phyloP scores from a whole-genome alignment of 2,113 vertebrate species.

The Coptodon rendalli region DNA sequence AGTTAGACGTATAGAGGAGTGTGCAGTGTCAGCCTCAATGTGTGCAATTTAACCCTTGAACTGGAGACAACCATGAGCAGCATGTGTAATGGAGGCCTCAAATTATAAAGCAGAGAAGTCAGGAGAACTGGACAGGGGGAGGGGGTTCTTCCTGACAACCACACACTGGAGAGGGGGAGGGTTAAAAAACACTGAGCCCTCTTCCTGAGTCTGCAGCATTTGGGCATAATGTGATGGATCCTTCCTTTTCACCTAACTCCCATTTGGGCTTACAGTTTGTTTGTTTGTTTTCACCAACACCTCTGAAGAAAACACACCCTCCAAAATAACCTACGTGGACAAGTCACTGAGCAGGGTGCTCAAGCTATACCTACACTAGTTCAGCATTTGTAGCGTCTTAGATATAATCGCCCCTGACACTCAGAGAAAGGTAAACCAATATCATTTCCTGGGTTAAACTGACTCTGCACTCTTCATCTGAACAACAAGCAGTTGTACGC shows the following conservation, averaged over 20 bases:
- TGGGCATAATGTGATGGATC: slow-evolving; percentile 34
- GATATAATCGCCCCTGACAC: background rate
- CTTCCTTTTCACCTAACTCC: background rate
- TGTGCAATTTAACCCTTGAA: slow-evolving; percentile 38
- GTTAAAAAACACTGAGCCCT: slow-evolving; percentile 42
- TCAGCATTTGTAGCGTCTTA: background rate
- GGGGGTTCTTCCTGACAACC: slow-evolving; percentile 56
- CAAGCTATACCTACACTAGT: background rate
- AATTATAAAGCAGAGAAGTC: slow-evolving; percentile 44
- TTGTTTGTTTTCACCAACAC: background rate
- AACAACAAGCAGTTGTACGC: slow-evolving; percentile 35
- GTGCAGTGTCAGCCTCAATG: background rate
- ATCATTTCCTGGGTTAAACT: slow-evolving; percentile 10
- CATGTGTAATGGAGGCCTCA: slow-evolving; percentile 53
- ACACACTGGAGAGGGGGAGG: slow-evolving; percentile 52
- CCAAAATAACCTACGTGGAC: background rate
- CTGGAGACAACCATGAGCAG: slow-evolving; percentile 22
- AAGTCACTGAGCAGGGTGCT: background rate
- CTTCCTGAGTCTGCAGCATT: slow-evolving; percentile 37
- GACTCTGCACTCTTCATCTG: slow-evolving; percentile 2
- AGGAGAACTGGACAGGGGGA: slow-evolving; percentile 40
- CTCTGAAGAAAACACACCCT: background rate
- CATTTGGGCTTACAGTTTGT: background rate
- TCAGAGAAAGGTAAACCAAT: slow-evolving; percentile 12
- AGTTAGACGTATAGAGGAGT: background rate